phyloP scores from a whole-genome alignment of 1,140 invertebrate genomes.

The Pseudoatta argentina region DNA sequence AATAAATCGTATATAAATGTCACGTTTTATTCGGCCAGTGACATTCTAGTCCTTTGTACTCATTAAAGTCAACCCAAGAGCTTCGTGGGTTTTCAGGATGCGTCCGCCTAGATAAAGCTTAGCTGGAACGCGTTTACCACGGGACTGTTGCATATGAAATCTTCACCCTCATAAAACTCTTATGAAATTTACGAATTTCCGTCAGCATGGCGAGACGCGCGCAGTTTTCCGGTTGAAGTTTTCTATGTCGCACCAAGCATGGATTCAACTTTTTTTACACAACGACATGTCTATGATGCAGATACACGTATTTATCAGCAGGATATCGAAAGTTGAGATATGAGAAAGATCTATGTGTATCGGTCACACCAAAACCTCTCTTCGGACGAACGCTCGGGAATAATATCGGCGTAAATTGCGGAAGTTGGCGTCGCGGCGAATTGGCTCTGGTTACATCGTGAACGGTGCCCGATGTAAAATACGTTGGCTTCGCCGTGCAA shows the following conservation, averaged over 20 bases:
- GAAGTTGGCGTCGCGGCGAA: slow-evolving; percentile 77
- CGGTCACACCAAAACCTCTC: slow-evolving; percentile 28
- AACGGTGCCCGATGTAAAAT: slow-evolving; percentile 81
- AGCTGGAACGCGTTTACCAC: slow-evolving; percentile 25
- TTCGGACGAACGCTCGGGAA: slow-evolving; percentile 70
- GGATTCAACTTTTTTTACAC: neutral
- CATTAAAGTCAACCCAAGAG: slow-evolving; percentile 46
- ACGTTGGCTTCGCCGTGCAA: slow-evolving; percentile 78
- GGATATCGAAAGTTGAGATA: slow-evolving; percentile 2
- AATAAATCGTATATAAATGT: slow-evolving; percentile 10
- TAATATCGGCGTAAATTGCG: slow-evolving; percentile 81
- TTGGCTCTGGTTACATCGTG: slow-evolving; percentile 79
- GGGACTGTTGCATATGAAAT: slow-evolving; percentile 34
- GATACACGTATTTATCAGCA: neutral
- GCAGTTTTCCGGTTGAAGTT: neutral
- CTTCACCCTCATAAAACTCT: slow-evolving; percentile 44
- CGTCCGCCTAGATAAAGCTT: slow-evolving; percentile 38
- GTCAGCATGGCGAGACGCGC: neutral
- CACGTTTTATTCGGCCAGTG: slow-evolving; percentile 13
- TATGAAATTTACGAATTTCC: slow-evolving; percentile 61
- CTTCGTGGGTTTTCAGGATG: slow-evolving; percentile 19
- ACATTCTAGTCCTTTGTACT: slow-evolving; percentile 13
- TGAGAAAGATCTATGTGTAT: neutral
- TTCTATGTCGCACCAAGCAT: neutral
- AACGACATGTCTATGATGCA: neutral